Evolutionary conservation across 2,888 invertebrate genomes (phyloP).

Genomic region (Athalia circularis): DNA sequence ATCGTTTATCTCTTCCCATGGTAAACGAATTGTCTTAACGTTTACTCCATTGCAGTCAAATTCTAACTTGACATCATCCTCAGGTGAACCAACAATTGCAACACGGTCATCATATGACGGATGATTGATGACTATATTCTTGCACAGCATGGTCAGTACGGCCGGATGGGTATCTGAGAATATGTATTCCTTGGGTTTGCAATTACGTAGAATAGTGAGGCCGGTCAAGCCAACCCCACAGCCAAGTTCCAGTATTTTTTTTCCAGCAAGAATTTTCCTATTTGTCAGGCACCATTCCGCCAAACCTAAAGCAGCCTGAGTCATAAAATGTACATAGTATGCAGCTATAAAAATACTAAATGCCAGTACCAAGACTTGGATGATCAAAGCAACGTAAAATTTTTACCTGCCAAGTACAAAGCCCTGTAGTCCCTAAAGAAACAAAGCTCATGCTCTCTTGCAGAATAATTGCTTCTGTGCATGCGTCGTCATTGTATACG

Average conservation of each 20-base stretch:
- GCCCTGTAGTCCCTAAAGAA: slow-evolving; percentile 86
- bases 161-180: slow-evolving; percentile 83
- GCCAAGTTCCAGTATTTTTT: slow-evolving; percentile 84
- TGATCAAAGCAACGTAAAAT: not conserved
- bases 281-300: slow-evolving; percentile 83
- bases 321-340: slow-evolving; percentile 19
- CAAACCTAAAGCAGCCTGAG: slow-evolving; percentile 81
- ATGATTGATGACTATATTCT: slow-evolving; percentile 81
- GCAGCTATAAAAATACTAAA: not conserved
- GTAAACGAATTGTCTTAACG: slow-evolving; percentile 71
- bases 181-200: slow-evolving; percentile 76
- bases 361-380: not conserved
- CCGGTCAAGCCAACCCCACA: slow-evolving; percentile 87
- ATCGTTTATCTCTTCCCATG: slow-evolving; percentile 76
- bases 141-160: slow-evolving; percentile 79
- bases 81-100: slow-evolving; percentile 39
- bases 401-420: slow-evolving; percentile 85
- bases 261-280: slow-evolving; percentile 75
- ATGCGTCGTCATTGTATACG: slow-evolving; percentile 71
- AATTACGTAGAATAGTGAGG: slow-evolving; percentile 77
- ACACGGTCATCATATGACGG: slow-evolving; percentile 2
- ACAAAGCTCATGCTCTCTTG: slow-evolving; percentile 85
- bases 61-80: not conserved
- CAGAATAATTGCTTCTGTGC: slow-evolving; percentile 76
- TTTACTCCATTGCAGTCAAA: slow-evolving; percentile 33